These are phyloP conservation scores for Ornithoptera alexandrae DNA, from an alignment of 2,888 invertebrate genomes.

Conservation along the genomic window DNA sequence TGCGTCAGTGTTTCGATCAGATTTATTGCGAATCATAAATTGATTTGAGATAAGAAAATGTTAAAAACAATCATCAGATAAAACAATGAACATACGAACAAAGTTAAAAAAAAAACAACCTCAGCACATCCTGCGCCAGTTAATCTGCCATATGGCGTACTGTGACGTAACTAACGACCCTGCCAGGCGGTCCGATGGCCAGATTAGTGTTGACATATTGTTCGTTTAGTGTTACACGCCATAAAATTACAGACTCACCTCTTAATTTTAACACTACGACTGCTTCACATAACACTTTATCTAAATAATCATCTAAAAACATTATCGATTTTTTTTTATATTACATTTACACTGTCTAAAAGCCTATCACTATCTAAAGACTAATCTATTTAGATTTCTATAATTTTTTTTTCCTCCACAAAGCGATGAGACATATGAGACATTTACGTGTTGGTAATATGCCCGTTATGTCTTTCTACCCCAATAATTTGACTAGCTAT, in stretches of 20 bases:
- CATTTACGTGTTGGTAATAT: too few relatives aligned
- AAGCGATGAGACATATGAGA: too few relatives aligned
- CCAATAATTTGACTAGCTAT: too few relatives aligned
- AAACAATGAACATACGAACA: background rate
- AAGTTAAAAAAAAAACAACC: conserved; percentile 10
- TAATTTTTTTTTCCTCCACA: too few relatives aligned
- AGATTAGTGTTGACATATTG: conserved; percentile 40
- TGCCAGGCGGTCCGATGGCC: conserved; percentile 40
- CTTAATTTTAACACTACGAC: conserved; percentile 10
- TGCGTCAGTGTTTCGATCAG: too few relatives aligned
- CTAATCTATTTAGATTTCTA: too few relatives aligned
- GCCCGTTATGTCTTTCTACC: too few relatives aligned
- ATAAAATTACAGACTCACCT: conserved; percentile 37
- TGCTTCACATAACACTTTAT: background rate
- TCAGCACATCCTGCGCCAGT: conserved; percentile 12
- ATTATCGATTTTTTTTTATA: background rate
- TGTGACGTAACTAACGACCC: conserved; percentile 47
- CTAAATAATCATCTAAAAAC: background rate
- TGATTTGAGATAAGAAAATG: background rate
- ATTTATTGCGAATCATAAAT: background rate
- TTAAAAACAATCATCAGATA: background rate
- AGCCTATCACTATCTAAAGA: too few relatives aligned
- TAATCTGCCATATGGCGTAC: conserved; percentile 42
- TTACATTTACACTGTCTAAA: too few relatives aligned
- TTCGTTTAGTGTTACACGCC: conserved; percentile 30